Evolutionary conservation across 2,113 vertebrate genomes (phyloP).

Genomic region (Megaceryle torquata): DNA sequence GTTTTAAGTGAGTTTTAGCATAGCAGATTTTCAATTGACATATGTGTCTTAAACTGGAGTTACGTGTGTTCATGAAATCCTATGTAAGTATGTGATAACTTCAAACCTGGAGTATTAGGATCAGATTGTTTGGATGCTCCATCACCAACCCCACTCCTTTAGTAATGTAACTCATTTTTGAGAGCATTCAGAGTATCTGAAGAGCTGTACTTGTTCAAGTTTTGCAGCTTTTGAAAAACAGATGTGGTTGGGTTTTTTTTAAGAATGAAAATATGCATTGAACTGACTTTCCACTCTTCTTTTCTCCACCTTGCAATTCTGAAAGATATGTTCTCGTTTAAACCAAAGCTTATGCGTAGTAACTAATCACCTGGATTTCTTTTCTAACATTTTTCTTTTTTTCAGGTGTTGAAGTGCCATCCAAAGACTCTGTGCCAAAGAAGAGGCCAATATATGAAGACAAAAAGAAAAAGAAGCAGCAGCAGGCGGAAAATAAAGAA

Average conservation of each 20-base stretch:
- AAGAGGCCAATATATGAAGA: slow-evolving; percentile 95
- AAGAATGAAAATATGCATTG: background rate
- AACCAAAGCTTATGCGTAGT: background rate
- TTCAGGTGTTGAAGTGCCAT: slow-evolving; percentile 95
- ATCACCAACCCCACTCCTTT: no score
- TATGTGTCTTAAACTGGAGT: background rate
- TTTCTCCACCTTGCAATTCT: background rate
- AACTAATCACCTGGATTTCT: background rate
- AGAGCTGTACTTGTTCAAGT: background rate
- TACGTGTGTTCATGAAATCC: background rate
- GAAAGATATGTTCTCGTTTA: background rate
- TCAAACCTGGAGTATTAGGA: background rate
- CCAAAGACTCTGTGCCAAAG: slow-evolving; percentile 94
- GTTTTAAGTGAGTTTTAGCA: background rate
- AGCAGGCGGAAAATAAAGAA: slow-evolving; percentile 83
- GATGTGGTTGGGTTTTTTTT: background rate
- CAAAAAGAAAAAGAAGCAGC: slow-evolving; percentile 91
- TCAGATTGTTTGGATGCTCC: background rate
- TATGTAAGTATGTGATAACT: background rate
- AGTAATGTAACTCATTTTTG: background rate
- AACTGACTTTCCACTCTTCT: background rate
- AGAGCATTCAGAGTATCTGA: background rate
- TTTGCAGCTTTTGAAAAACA: background rate
- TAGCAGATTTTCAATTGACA: background rate
- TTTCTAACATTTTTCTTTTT: background rate